A percentile compares a stretch with the other conserved stretches of the same genome.
These are phyloP conservation scores for Frankliniella fusca DNA, from an alignment of 2,888 invertebrate species.

Conservation along the genomic window DNA sequence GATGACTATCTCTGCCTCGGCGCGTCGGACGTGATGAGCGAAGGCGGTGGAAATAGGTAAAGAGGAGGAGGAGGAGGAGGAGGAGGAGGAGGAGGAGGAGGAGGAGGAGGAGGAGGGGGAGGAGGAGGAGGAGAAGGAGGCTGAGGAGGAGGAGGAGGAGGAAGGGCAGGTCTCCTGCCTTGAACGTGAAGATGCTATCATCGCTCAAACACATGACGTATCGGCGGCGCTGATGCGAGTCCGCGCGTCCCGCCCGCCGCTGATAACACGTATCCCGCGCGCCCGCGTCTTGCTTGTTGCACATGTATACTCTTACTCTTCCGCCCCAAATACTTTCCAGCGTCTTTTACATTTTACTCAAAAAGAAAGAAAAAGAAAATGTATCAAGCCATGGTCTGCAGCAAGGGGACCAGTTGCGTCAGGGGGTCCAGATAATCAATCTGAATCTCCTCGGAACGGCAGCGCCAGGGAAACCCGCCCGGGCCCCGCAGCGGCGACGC, in stretches of 20 bases:
- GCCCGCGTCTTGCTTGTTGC: not conserved
- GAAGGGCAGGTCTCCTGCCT: not conserved
- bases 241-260: not conserved
- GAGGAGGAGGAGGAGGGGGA: too few species aligned
- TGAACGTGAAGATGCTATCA: not conserved
- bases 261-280: not conserved
- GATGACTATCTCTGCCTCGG: not conserved
- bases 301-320: too few species aligned
- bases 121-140: too few species aligned
- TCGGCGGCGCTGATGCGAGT: not conserved
- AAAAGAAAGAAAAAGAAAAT: too few species aligned
- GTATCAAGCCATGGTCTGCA: too few species aligned
- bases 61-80: not conserved
- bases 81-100: not conserved
- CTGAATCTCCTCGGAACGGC: not conserved
- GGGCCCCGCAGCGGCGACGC: too few species aligned
- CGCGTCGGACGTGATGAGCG: too few species aligned
- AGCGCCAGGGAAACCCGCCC: not conserved
- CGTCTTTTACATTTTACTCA: too few species aligned
- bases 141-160: not conserved
- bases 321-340: too few species aligned
- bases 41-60: too few species aligned
- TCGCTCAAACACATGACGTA: slow-evolving; percentile 10
- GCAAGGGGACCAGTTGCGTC: too few species aligned
- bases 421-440: too few species aligned